These are phyloP conservation scores for Drosophila bocqueti DNA, from an alignment of 1,140 invertebrate species.

Conservation along the genomic window DNA sequence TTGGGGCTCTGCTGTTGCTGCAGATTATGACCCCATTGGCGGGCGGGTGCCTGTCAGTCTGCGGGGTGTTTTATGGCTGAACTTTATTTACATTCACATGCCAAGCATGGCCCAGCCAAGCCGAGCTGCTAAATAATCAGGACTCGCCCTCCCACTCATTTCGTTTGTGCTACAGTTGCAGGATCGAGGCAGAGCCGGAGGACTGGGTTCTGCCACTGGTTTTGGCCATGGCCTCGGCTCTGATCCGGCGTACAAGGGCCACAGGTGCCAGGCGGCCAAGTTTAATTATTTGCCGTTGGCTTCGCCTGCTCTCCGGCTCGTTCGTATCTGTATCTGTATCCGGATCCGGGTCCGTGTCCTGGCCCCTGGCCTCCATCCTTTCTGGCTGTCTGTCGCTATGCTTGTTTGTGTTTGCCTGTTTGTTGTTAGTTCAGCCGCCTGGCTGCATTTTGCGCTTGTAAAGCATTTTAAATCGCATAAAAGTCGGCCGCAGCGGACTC, in stretches of 20 bases:
- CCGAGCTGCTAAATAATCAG: slow-evolving; percentile 47
- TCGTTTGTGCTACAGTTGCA: slow-evolving; percentile 58
- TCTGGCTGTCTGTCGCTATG: slow-evolving; percentile 32
- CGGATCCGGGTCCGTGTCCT: slow-evolving; percentile 21
- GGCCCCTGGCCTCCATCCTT: slow-evolving; percentile 14
- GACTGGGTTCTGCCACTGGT: slow-evolving; percentile 4
- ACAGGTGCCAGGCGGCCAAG: slow-evolving; percentile 74
- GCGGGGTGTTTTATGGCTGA: slow-evolving; percentile 70
- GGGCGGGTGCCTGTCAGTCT: slow-evolving; percentile 54
- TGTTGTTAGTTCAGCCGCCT: slow-evolving; percentile 56
- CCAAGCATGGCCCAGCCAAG: background rate
- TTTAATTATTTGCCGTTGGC: slow-evolving; percentile 77
- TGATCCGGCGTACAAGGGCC: slow-evolving; percentile 51
- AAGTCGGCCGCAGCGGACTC: slow-evolving; percentile 43
- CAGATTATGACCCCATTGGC: slow-evolving; percentile 50
- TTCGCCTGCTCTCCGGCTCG: slow-evolving; percentile 27
- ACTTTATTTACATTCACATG: slow-evolving; percentile 80
- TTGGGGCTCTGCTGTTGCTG: slow-evolving; percentile 37
- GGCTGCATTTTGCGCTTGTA: slow-evolving; percentile 67
- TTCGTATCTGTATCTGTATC: slow-evolving; percentile 22
- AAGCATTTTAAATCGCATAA: slow-evolving; percentile 73
- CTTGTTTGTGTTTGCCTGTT: slow-evolving; percentile 34
- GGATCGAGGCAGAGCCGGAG: background rate
- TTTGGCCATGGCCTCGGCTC: slow-evolving; percentile 40
- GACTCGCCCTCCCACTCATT: slow-evolving; percentile 32